A percentile compares a stretch with the other conserved stretches of the same genome.
Conservation (phyloP, 2,888 invertebrate genomes). For the Myopa testacea region DNA sequence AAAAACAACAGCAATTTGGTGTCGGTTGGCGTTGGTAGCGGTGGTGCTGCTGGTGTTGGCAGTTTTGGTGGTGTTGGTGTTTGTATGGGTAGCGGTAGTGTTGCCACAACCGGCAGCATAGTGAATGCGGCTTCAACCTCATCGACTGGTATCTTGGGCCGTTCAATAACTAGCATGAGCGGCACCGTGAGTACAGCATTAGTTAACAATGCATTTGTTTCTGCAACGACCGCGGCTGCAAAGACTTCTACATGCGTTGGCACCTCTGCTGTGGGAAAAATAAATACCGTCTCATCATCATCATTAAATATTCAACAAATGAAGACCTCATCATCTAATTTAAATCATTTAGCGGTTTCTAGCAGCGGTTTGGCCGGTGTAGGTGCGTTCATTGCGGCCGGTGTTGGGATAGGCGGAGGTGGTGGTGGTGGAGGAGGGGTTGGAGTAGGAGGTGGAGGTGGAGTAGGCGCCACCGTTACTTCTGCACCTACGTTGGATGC, state of each 20-base stretch:
- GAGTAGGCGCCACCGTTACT: constrained; percentile 16
- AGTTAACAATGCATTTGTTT: constrained; percentile 20
- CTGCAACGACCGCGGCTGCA: constrained; percentile 10
- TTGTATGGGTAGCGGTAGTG: constrained; percentile 12
- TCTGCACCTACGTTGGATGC: constrained; percentile 44
- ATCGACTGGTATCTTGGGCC: not conserved
- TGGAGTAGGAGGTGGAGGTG: not conserved
- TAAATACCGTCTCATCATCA: constrained; percentile 42
- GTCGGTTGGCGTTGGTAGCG: constrained; percentile 54
- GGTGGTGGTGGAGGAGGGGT: constrained; percentile 8
- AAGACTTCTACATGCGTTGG: constrained; percentile 13
- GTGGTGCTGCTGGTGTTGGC: constrained; percentile 63
- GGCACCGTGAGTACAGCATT: constrained; percentile 13
- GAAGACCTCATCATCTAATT: constrained; percentile 52
- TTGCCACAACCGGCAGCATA: constrained; percentile 10
- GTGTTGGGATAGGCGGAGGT: not conserved
- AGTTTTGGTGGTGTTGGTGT: not conserved
- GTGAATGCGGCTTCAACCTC: not conserved
- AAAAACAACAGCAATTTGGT: constrained; percentile 48
- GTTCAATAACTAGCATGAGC: not conserved
- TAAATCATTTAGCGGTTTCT: constrained; percentile 49
- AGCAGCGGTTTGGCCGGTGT: constrained; percentile 36
- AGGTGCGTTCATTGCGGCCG: constrained; percentile 13
- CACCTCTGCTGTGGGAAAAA: not conserved
- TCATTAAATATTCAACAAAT: constrained; percentile 53